These are phyloP conservation scores for Andrena marginata DNA, from an alignment of 2,888 invertebrate genomes.

Conservation along the genomic window DNA sequence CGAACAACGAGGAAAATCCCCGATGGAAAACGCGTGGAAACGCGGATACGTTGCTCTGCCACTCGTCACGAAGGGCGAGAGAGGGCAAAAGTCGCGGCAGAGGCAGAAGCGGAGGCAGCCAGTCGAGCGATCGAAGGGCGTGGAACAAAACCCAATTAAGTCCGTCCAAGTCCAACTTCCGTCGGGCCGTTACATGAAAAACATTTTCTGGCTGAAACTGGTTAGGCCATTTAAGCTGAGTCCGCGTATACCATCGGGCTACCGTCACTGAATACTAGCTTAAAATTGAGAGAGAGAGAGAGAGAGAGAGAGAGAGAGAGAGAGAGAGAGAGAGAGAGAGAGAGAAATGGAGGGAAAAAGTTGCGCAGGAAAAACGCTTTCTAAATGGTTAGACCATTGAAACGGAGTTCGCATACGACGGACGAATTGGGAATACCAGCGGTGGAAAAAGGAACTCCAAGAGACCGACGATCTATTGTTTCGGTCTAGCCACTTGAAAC, in stretches of 20 bases:
- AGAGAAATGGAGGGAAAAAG: constrained; percentile 5
- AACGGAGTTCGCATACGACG: constrained; percentile 12
- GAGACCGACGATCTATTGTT: constrained; percentile 7
- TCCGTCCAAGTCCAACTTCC: constrained; percentile 69
- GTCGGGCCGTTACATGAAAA: constrained; percentile 68
- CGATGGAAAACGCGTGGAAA: constrained; percentile 68
- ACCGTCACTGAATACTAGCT: constrained; percentile 28
- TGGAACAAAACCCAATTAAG: constrained; percentile 74
- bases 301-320: neutral
- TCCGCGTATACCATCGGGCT: constrained; percentile 35
- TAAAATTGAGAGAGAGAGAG: neutral
- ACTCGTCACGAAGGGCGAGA: constrained; percentile 43
- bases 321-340: neutral
- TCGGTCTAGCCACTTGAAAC: constrained; percentile 24
- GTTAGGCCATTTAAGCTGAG: constrained; percentile 70
- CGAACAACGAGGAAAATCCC: constrained; percentile 76
- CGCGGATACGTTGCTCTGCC: constrained; percentile 62
- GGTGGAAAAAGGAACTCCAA: neutral
- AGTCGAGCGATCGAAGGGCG: constrained; percentile 64
- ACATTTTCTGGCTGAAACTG: constrained; percentile 72
- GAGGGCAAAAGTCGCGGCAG: constrained; percentile 63
- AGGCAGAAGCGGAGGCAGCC: constrained; percentile 23
- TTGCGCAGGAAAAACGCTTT: constrained; percentile 39
- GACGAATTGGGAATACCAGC: constrained; percentile 10
- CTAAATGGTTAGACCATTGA: constrained; percentile 33